Conservation (phyloP, 2,797 vertebrate species). For the Lagorchestes hirsutus region DNA sequence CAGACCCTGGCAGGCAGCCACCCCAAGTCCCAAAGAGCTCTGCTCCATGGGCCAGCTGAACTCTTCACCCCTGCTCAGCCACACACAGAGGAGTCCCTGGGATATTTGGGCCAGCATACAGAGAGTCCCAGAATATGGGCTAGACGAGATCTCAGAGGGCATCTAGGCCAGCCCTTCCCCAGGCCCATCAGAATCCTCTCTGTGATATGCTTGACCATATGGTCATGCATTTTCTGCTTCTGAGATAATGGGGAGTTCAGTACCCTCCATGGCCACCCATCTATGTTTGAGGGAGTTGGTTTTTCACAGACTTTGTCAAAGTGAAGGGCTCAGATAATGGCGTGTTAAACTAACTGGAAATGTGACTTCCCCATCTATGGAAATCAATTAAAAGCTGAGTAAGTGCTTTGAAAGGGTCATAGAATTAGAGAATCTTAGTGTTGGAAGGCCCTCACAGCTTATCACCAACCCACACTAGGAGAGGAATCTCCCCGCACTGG, state of each 20-base stretch:
- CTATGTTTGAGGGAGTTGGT: background rate
- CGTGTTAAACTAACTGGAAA: background rate
- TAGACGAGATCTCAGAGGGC: background rate
- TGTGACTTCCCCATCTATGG: background rate
- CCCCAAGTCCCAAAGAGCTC: slow-evolving; percentile 3
- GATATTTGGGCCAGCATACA: background rate
- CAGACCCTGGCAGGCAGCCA: slow-evolving; percentile 52
- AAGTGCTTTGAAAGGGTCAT: background rate
- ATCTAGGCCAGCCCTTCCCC: slow-evolving; percentile 22
- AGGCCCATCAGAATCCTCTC: slow-evolving; percentile 32
- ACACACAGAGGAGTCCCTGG: slow-evolving; percentile 43
- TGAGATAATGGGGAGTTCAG: background rate
- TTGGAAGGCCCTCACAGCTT: background rate
- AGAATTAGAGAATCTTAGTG: background rate
- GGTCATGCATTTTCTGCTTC: background rate
- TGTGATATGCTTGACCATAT: background rate
- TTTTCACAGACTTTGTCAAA: background rate
- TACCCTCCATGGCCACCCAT: background rate
- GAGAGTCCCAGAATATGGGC: background rate
- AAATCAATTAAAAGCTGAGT: background rate
- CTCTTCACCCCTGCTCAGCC: slow-evolving; percentile 85
- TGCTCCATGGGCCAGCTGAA: slow-evolving; percentile 84
- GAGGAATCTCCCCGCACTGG: background rate
- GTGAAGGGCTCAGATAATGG: background rate
- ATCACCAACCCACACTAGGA: background rate